Evolutionary conservation across 2,113 vertebrate genomes (phyloP), one percentile per base, ranked within the genome.

Genomic region (Pelusios castaneus): DNA sequence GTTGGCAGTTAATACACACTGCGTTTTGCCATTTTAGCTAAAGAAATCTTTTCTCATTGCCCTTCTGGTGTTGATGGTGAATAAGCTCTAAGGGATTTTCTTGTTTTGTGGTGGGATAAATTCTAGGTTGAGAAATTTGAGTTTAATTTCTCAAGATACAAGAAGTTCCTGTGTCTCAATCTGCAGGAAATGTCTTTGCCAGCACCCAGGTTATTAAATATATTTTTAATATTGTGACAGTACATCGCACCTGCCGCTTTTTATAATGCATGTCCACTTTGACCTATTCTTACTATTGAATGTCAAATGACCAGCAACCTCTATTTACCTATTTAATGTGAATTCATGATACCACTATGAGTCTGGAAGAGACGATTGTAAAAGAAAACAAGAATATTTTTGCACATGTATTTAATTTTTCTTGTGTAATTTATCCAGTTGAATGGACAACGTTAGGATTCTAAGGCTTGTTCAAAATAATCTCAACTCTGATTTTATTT

Each of bases 401-500:
- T 97, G 93, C 97, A 97, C 91, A 96, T 67, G 93, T 95, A n/a
- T 67, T 88, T 92, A 87, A 83, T 84, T 49, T 63, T 93, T 93
- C 77, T 93, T 95, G 95, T 97, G 98, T 97, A 87, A 90, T 92
- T 94, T 94, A 91, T 85, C 87, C 91, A 85, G 83, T 86, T 94
- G 94, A 97, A 93, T 85, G 77, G 80, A 91, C 92, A 85, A 97
- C 49, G 76, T 88, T 89, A 92, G 88, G 93, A 75, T 87, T 91
- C 95, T 93, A 84, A 96, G 80, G 89, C 95, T 96, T 96, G 95
- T 94, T 82, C 93, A 96, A 92, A 89, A 87, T 79, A 78, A 73
- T 95, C 13, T 75, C 14, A 41, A 38, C 38, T 31, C 56, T 25
- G 55, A 54, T 82, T 89, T 92, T 88, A n/a, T 91, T 97, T 97